These are phyloP conservation scores for Cynodonichthys magdalenae DNA, from an alignment of 2,797 vertebrate species.

Conservation along the genomic window DNA sequence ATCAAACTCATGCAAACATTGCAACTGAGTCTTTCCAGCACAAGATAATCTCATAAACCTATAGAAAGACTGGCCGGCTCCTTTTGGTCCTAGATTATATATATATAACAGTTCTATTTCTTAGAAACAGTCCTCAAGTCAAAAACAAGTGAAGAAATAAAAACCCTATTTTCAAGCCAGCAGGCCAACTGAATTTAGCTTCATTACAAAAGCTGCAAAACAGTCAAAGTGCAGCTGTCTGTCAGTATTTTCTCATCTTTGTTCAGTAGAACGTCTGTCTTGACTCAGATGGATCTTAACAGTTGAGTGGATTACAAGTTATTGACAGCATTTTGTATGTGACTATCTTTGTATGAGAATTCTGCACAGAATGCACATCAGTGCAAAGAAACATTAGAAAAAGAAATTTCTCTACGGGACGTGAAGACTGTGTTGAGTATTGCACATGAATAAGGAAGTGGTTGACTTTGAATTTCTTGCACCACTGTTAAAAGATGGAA, in stretches of 20 bases:
- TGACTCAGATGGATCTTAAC: conserved; percentile 44
- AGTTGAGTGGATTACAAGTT: conserved; percentile 46
- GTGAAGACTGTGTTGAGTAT: conserved; percentile 1
- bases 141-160: conserved; percentile 14
- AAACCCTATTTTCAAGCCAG: conserved; percentile 23
- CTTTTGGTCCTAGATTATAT: conserved; percentile 23
- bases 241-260: conserved; percentile 10
- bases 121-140: conserved; percentile 78
- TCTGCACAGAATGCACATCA: conserved; percentile 22
- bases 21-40: conserved; percentile 17
- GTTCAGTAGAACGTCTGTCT: conserved; percentile 33
- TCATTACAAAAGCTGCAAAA: conserved; percentile 32
- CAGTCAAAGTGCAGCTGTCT: conserved; percentile 13
- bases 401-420: conserved; percentile 3
- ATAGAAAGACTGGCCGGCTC: conserved; percentile 34
- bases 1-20: conserved; percentile 6
- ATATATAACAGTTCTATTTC: conserved; percentile 63
- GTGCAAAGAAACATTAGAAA: conserved; percentile 7
- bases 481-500: not conserved
- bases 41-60: conserved; percentile 41
- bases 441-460: conserved; percentile 9
- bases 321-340: conserved; percentile 44
- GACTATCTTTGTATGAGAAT: conserved; percentile 39
- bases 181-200: conserved; percentile 20
- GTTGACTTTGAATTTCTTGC: not conserved